Evolutionary conservation across 1,140 invertebrate species (phyloP), one percentile per base, ranked within the genome.

Genomic region (Drosophila repleta): DNA sequence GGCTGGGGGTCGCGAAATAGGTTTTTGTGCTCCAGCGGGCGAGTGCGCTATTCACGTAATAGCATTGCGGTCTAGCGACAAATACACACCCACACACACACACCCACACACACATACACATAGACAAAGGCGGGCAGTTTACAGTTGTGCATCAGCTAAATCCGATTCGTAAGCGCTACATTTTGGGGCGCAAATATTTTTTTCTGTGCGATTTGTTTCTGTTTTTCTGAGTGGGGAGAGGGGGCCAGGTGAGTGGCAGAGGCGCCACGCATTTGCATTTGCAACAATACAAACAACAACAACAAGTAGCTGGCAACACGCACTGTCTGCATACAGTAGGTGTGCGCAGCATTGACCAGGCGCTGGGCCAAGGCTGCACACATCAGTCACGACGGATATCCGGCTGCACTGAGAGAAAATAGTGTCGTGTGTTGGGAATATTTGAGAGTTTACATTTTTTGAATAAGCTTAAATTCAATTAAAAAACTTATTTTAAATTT

Each of bases 31-130:
- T 53, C 24, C 24, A 63, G 37, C 63, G 70, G 64, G 57, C 57
- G 56, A 70, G 72, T 62, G 57, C 83, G 62, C 79, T 87, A 70
- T 78, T 77, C 82, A 68, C 78, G 64, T 87, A 82, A 87, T 88
- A 82, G 83, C 83, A 82, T 87, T 87, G 82, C 78, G 83, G 82
- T 85, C 48, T 64, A 58, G 52, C 60, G 64, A 78, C 78, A 85
- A 77, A 85, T 78, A 75, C 77, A 75, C 60, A 80, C 61, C 62
- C 49, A 48, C 55, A 58, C 61, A 57, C 60, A 60, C 53, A 56
- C 18, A 35, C 51, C 62, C 62, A 57, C 55, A 60, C 64, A 41
- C 39, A 51, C 51, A 68, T 15, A 46, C 35, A 49, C 17, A 41
- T 15, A 11, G 7, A 56, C 11, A 37, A 3, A 24, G 24, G 24